A percentile compares a stretch with the other conserved stretches of the same genome.
These are phyloP conservation scores for Phytoseiulus persimilis DNA, from an alignment of 2,888 invertebrate genomes.

Conservation along the genomic window DNA sequence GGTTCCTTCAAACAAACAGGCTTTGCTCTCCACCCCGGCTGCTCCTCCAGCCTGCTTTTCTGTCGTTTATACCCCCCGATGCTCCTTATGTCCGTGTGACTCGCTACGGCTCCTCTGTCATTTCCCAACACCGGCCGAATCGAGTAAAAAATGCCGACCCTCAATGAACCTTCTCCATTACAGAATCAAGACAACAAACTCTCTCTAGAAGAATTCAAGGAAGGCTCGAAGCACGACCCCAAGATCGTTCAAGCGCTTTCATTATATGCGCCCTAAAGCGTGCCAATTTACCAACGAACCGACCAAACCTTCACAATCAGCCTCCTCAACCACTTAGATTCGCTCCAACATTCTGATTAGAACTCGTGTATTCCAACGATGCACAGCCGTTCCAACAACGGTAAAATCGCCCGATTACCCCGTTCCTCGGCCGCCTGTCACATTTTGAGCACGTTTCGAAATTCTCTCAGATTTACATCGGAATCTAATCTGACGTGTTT, in stretches of 20 bases:
- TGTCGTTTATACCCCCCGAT: too few species aligned
- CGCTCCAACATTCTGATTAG: not conserved
- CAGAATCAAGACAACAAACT: constrained; percentile 88
- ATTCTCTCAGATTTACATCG: not conserved
- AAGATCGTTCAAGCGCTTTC: constrained; percentile 88
- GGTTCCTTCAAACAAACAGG: not conserved
- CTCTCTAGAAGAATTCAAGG: constrained; percentile 89
- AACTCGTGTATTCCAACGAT: not conserved
- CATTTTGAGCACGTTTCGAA: not conserved
- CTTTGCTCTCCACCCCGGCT: not conserved
- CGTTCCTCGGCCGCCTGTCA: not conserved
- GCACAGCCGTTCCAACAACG: not conserved
- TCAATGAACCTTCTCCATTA: constrained; percentile 41
- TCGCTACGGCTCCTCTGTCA: too few species aligned
- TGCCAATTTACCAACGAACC: not conserved
- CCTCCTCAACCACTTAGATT: not conserved
- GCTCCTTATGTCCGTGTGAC: too few species aligned
- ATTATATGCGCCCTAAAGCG: constrained; percentile 50
- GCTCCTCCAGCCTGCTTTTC: too few species aligned
- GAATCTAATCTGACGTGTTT: too few species aligned
- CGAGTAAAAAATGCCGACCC: too few species aligned
- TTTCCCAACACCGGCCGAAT: too few species aligned
- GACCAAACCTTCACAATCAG: not conserved
- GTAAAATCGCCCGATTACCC: not conserved
- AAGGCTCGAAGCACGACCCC: constrained; percentile 95